Evolutionary conservation across 2,888 invertebrate genomes (phyloP), one percentile per base, ranked within the genome.

Genomic region (Hydrotaea diabolus): DNA sequence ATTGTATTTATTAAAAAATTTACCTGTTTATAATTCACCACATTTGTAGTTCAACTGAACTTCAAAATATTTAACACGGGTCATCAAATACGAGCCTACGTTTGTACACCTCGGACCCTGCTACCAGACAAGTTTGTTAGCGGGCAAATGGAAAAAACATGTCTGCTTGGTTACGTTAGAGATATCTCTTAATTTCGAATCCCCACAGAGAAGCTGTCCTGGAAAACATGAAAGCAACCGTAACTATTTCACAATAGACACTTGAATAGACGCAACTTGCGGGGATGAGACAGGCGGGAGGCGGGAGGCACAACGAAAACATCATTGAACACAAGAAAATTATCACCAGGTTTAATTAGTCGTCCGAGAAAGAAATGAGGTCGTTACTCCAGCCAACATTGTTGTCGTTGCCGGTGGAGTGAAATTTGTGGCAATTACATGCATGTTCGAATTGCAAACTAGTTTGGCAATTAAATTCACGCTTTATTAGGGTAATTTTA

Each of bases 221-320:
- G 49, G 59, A 15, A 78, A n/a, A 82, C 49, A 46, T 77, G 57
- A 82, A 75, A 69, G 82, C n/a, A 82, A 77, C 77, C 82, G 77
- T 62, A 78, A 82, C 77, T 59, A 77, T 77, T 74, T 62, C 15
- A n/a, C 9, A 1, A 2, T 59, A 21, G 13, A 23, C 5, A 15
- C 17, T 23, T 26, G 62, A 13, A n/a, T 62, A n/a, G 31, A 62
- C 62, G 4, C 19, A 31, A 31, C 59, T 31, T 2, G 7, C 7
- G 31, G 31, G 31, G 2, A 31, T 31, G 31, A 31, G 31, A 7
- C 3, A 31, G 7, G 31, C 2, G 31, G 31, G 31, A 4, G 31
- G 31, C 3, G 31, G 31, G 31, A 31, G 31, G 72, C 59, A 71
- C 19, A 39, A 59, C 15, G 21, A 62, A 26, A 46, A 39, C 23